These are phyloP conservation scores for Agrenia bidenticulata DNA, from an alignment of 2,888 invertebrate species.

Conservation along the genomic window DNA sequence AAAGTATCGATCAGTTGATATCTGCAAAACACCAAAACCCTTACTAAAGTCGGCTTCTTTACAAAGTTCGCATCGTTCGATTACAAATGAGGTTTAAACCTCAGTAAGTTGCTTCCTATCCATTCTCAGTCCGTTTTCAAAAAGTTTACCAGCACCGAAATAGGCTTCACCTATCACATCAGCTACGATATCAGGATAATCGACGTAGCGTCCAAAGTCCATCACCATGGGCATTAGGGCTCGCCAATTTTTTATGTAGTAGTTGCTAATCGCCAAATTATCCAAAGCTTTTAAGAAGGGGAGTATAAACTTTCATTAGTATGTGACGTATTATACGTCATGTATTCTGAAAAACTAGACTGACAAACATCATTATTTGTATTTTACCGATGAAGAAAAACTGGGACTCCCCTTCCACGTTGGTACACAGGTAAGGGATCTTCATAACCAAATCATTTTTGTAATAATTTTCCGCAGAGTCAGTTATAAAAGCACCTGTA, in stretches of 20 bases:
- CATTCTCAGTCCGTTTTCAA: neutral
- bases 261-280: neutral
- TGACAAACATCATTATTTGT: too few relatives aligned
- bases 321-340: too few relatives aligned
- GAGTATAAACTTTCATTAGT: too few relatives aligned
- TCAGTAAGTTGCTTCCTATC: neutral
- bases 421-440: slow-evolving; percentile 28
- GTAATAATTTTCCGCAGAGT: slow-evolving; percentile 35
- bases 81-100: neutral
- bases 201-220: neutral
- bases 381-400: neutral
- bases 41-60: too few relatives aligned
- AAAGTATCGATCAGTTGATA: slow-evolving; percentile 35
- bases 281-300: neutral
- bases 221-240: neutral
- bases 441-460: slow-evolving; percentile 29
- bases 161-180: neutral
- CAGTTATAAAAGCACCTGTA: slow-evolving; percentile 34
- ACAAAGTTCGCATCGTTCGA: too few relatives aligned
- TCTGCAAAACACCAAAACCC: too few relatives aligned
- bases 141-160: neutral
- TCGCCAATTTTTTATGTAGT: neutral
- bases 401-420: neutral
- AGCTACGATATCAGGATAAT: neutral
- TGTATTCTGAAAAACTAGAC: too few relatives aligned